Evolutionary conservation across 2,797 vertebrate genomes (phyloP).

Genomic region (Gambelia wislizenii): DNA sequence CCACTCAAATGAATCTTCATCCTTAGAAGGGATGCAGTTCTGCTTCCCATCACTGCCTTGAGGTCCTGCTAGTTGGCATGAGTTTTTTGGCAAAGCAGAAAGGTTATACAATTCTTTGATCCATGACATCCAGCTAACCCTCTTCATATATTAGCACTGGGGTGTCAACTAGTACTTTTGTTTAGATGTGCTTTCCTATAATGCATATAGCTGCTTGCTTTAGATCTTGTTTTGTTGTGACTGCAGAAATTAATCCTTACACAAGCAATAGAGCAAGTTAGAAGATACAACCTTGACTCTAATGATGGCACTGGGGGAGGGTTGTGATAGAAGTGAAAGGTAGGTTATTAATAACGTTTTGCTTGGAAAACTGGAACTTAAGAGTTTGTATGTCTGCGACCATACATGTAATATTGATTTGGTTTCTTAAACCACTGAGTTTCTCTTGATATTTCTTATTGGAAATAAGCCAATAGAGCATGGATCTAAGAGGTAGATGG

Average conservation of each 20-base stretch:
- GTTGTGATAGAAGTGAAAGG: too few relatives aligned
- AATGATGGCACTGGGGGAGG: neutral
- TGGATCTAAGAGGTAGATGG: neutral
- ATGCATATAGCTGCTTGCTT: neutral
- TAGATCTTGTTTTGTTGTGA: neutral
- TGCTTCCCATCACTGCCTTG: neutral
- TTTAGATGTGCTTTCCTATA: neutral
- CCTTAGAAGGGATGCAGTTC: neutral
- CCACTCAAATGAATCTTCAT: neutral
- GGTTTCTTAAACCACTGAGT: neutral
- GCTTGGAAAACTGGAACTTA: neutral
- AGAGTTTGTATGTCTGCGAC: neutral
- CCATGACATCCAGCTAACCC: neutral
- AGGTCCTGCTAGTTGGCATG: neutral
- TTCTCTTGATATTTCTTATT: neutral
- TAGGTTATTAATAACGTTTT: neutral
- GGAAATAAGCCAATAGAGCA: neutral
- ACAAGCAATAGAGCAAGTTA: neutral
- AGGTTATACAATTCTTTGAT: neutral
- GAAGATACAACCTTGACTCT: neutral
- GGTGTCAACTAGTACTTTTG: too few relatives aligned
- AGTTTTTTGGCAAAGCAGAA: neutral
- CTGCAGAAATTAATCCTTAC: neutral
- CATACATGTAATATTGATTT: neutral
- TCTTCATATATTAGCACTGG: neutral